A percentile compares a stretch with the other conserved stretches of the same genome.
Evolutionary conservation across 2,888 invertebrate species (phyloP).

Genomic region (Melieria crassipennis): DNA sequence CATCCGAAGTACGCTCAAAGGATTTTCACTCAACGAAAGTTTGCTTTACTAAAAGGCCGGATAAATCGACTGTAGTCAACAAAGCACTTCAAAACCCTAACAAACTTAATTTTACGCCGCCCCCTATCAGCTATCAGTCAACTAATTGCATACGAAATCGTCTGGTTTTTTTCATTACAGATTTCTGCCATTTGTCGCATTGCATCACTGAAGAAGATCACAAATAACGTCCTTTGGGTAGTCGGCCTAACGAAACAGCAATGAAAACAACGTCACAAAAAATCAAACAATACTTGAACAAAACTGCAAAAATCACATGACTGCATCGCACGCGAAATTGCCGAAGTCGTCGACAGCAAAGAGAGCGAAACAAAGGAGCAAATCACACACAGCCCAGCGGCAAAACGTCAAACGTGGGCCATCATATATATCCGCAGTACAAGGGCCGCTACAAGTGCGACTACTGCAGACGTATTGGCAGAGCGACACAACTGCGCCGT

Average conservation of each 20-base stretch:
- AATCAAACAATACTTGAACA: conserved; percentile 41
- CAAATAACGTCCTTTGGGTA: no score
- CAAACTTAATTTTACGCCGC: no score
- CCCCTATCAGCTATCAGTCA: no score
- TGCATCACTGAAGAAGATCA: conserved; percentile 1
- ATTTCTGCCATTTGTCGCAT: conserved; percentile 25
- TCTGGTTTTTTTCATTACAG: conserved; percentile 34
- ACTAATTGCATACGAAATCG: no score
- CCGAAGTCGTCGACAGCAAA: conserved; percentile 15
- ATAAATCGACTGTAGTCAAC: no score
- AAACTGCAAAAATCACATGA: conserved; percentile 38
- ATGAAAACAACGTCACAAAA: conserved; percentile 41
- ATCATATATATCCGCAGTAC: conserved; percentile 16
- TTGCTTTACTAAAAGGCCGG: no score
- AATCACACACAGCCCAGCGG: conserved; percentile 2
- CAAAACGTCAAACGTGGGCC: conserved; percentile 10
- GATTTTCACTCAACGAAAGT: no score
- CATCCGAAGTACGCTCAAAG: no score
- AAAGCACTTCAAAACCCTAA: no score
- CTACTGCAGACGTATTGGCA: background rate
- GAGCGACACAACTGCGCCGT: no score
- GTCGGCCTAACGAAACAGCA: conserved; percentile 17
- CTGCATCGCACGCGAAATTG: conserved; percentile 31
- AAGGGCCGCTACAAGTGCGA: conserved; percentile 1
- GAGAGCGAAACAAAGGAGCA: conserved; percentile 14